Evolutionary conservation across 2,113 vertebrate genomes (phyloP), one percentile per base, ranked within the genome.

Genomic region (Sula dactylatra): DNA sequence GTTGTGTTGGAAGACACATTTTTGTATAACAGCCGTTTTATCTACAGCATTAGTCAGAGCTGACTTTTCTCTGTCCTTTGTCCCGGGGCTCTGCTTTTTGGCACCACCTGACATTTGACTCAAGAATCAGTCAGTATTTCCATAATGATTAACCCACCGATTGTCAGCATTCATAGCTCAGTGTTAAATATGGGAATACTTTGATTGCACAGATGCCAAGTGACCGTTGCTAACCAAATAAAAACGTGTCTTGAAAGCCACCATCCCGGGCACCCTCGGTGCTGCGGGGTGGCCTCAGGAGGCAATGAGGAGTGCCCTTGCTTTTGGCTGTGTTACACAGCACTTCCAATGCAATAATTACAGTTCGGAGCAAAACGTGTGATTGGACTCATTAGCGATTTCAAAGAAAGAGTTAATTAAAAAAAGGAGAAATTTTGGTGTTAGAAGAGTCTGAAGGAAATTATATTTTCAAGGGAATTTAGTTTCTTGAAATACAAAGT

Each of bases 81-180:
- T 92, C 61, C 83, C 7, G 14, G 36, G 86, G 40, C 82, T 92
- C 85, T 86, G 86, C 0, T 89, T 95, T 96, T 94, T 96, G 94
- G 88, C 95, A 96, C 49, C 65, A 93, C 81, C 86, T 94, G 88
- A 84, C 74, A 87, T 66, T 94, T 94, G 86, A 96, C 91, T 96
- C 95, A 94, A 82, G 83, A 79, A 87, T n/a, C 61, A 69, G 82
- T 94, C 95, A 91, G 93, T 85, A 91, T 95, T 97, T 97, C 92
- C 94, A 54, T 65, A 84, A 96, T 89, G 81, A 97, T 96, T 97
- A 96, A 97, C 80, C 77, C 86, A 79, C 61, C 40, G 9, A 84
- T 87, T 86, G 69, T 92, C 73, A 86, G 82, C n/a, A 36, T 93
- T 81, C 64, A 42, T 31, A 78, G 77, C 65, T 65, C 0, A 0